phyloP scores from a whole-genome alignment of 2,113 vertebrate species.

The Scopus umbretta region DNA sequence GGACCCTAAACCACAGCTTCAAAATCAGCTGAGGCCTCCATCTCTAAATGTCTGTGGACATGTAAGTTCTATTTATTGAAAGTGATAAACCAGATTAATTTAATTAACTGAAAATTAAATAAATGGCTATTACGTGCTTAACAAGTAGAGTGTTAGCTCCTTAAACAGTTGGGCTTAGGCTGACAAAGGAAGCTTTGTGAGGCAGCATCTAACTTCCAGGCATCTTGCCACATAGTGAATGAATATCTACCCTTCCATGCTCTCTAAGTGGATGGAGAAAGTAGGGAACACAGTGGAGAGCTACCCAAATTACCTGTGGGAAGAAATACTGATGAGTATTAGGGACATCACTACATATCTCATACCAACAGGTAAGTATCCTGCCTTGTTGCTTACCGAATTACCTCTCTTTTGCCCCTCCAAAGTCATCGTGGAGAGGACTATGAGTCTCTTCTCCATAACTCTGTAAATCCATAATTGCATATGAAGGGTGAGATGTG shows the following conservation, averaged over 20 bases:
- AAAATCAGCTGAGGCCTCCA: not conserved
- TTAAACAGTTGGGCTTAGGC: not conserved
- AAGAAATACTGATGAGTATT: not conserved
- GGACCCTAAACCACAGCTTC: not conserved
- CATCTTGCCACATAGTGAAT: not conserved
- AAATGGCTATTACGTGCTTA: not conserved
- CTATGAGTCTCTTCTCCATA: not conserved
- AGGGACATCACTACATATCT: not conserved
- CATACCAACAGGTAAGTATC: not conserved
- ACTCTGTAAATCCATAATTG: not conserved
- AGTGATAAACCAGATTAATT: not conserved
- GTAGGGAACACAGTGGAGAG: not conserved
- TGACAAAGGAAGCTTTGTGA: not conserved
- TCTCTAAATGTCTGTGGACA: not conserved
- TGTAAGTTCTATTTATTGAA: not conserved
- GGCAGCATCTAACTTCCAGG: not conserved
- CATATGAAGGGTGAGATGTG: accelerated
- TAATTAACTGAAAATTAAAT: not conserved
- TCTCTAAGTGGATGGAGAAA: not conserved
- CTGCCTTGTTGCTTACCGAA: not conserved
- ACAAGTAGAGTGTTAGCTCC: not conserved
- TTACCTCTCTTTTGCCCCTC: not conserved
- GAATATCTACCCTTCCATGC: not conserved
- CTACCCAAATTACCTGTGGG: not conserved
- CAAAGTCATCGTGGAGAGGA: not conserved